Evolutionary conservation across 2,113 vertebrate species (phyloP).

Genomic region (Ophiodon elongatus): DNA sequence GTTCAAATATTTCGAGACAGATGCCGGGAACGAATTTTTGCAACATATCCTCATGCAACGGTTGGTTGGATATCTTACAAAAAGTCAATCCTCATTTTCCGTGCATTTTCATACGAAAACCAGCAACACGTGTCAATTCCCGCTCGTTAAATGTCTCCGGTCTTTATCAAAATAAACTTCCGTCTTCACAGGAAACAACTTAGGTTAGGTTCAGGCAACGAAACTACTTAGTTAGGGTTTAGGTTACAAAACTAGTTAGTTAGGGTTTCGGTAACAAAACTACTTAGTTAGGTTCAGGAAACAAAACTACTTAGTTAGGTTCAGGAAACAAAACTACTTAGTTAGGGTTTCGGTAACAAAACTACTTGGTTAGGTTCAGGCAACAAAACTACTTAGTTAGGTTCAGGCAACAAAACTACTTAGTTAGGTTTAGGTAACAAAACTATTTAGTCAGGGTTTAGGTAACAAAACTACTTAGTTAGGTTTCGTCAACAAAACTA

Average conservation of each 20-base stretch:
- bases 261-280: too few species aligned
- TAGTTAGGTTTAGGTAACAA: not conserved
- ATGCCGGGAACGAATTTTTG: not conserved
- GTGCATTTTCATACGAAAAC: too few species aligned
- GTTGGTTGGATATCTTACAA: not conserved
- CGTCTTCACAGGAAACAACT: not conserved
- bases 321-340: too few species aligned
- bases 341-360: too few species aligned
- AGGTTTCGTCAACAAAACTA: not conserved
- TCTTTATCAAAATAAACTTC: too few species aligned
- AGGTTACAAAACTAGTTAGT: too few species aligned
- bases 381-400: not conserved
- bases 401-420: not conserved
- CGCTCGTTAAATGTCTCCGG: not conserved
- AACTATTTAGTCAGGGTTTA: too few species aligned
- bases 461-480: not conserved
- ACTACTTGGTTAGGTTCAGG: not conserved
- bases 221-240: too few species aligned
- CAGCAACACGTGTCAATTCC: not conserved
- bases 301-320: too few species aligned
- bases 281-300: not conserved
- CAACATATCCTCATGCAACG: not conserved
- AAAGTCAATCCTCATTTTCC: too few species aligned
- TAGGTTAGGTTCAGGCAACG: not conserved
- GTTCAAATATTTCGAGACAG: not conserved